A percentile compares a stretch with the other conserved stretches of the same genome.
phyloP scores from a whole-genome alignment of 2,888 invertebrate genomes.

The Oscheius sp. region DNA sequence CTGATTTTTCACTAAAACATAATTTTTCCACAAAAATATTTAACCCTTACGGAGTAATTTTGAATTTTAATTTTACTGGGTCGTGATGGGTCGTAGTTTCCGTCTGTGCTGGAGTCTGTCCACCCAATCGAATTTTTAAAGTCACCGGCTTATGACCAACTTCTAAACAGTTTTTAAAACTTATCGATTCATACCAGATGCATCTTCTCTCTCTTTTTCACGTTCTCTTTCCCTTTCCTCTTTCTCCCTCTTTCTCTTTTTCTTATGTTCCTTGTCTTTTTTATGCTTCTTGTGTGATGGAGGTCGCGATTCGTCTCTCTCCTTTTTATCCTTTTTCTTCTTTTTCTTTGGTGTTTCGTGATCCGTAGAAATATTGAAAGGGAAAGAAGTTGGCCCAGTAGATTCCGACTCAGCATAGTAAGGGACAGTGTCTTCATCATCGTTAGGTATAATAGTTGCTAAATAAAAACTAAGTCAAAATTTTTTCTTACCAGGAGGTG shows the following conservation, averaged over 20 bases:
- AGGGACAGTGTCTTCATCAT: conserved; percentile 20
- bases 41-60: conserved; percentile 10
- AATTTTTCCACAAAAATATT: neutral
- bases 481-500: conserved; percentile 17
- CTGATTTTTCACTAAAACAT: conserved; percentile 6
- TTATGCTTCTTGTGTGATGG: conserved; percentile 15
- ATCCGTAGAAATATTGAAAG: neutral
- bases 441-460: neutral
- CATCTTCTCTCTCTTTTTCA: conserved; percentile 1
- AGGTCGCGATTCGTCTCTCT: conserved; percentile 4
- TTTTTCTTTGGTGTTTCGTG: neutral
- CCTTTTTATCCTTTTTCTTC: conserved; percentile 15
- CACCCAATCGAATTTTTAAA: conserved; percentile 24
- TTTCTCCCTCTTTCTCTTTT: conserved; percentile 10
- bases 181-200: neutral
- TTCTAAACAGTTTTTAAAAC: conserved; percentile 14
- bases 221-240: conserved; percentile 16
- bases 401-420: neutral
- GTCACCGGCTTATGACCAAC: conserved; percentile 9
- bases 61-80: conserved; percentile 23
- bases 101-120: conserved; percentile 10
- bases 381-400: neutral
- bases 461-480: neutral
- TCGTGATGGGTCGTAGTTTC: neutral
- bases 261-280: conserved; percentile 28